A percentile compares a stretch with the other conserved stretches of the same genome.
Conservation (phyloP, 2,113 vertebrate genomes). For the Hemibagrus wyckioides region DNA sequence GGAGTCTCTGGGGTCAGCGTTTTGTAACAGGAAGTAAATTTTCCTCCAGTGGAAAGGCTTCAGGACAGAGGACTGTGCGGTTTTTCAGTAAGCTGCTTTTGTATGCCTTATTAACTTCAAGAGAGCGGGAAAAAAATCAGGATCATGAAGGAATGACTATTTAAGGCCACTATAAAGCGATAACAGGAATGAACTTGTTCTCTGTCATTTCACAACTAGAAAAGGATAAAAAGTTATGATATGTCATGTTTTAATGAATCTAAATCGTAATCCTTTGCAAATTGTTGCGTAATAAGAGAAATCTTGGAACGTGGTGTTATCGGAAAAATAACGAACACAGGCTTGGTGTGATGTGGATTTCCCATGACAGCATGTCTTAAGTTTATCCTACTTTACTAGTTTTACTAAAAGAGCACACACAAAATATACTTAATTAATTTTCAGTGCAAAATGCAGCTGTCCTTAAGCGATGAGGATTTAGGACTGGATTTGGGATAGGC, state of each 20-base stretch:
- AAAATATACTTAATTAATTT: neutral
- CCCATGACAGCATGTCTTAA: neutral
- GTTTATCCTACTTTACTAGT: neutral
- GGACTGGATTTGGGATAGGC: no score
- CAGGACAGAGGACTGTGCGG: neutral
- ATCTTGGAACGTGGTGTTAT: neutral
- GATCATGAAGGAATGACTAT: neutral
- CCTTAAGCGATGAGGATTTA: neutral
- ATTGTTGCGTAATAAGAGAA: neutral
- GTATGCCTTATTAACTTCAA: neutral
- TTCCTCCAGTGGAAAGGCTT: neutral
- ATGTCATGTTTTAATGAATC: neutral
- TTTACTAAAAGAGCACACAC: neutral
- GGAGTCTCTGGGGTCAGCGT: neutral
- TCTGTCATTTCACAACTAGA: neutral
- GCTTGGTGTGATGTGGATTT: neutral
- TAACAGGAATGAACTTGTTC: neutral
- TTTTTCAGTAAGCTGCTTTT: neutral
- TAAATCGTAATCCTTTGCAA: neutral
- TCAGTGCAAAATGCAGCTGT: neutral
- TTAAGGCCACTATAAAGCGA: neutral
- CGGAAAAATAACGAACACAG: neutral
- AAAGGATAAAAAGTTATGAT: neutral
- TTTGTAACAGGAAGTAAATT: neutral
- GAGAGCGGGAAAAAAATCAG: neutral